phyloP scores from a whole-genome alignment of 2,888 invertebrate genomes.

The Junonia oenone region DNA sequence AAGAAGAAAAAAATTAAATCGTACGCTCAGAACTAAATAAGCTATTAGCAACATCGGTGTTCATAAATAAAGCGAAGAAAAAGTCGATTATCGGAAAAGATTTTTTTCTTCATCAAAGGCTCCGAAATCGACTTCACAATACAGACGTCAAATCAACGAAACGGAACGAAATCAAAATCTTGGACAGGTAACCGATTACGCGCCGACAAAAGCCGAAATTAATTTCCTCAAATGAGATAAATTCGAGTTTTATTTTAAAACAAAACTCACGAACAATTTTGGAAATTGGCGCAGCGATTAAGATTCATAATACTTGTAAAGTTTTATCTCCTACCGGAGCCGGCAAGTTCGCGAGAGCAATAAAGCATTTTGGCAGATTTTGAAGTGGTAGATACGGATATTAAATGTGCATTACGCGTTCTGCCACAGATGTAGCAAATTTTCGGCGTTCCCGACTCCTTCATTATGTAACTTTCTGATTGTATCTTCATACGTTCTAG shows the following conservation, averaged over 20 bases:
- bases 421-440: slow-evolving; percentile 57
- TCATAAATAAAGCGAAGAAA: slow-evolving; percentile 25
- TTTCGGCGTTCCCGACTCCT: slow-evolving; percentile 26
- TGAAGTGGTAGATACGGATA: slow-evolving; percentile 58
- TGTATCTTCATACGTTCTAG: slow-evolving; percentile 15
- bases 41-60: slow-evolving; percentile 19
- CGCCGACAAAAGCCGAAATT: slow-evolving; percentile 65
- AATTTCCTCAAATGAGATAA: slow-evolving; percentile 60
- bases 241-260: slow-evolving; percentile 68
- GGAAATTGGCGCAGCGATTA: slow-evolving; percentile 70
- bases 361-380: slow-evolving; percentile 78
- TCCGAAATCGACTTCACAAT: slow-evolving; percentile 32
- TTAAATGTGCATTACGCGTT: slow-evolving; percentile 72
- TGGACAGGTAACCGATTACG: slow-evolving; percentile 64
- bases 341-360: slow-evolving; percentile 64
- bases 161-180: slow-evolving; percentile 48
- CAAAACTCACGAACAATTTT: slow-evolving; percentile 69
- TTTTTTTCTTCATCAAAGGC: slow-evolving; percentile 16
- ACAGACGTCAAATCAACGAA: slow-evolving; percentile 38
- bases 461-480: slow-evolving; percentile 25
- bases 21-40: slow-evolving; percentile 20
- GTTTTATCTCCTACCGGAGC: slow-evolving; percentile 68
- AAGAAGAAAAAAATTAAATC: slow-evolving; percentile 17
- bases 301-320: slow-evolving; percentile 77
- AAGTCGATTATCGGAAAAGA: slow-evolving; percentile 25